Evolutionary conservation across 2,113 vertebrate species (phyloP).

Genomic region (Choloepus hoffmanni): DNA sequence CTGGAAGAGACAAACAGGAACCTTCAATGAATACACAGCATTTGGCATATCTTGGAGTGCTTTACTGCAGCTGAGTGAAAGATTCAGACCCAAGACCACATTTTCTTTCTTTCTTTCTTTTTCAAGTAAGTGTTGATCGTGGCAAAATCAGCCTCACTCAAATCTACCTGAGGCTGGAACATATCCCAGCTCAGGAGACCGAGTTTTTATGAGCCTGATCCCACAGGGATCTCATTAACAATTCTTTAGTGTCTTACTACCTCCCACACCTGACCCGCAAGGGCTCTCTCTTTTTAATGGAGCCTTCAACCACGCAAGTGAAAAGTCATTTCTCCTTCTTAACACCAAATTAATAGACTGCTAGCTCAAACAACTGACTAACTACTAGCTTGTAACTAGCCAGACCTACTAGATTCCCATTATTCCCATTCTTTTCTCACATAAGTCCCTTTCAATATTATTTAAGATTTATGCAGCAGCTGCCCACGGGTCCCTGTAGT

Average conservation of each 20-base stretch:
- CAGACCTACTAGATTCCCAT: background rate
- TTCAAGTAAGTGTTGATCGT: background rate
- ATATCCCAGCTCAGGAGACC: background rate
- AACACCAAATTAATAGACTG: background rate
- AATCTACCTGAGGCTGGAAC: conserved; percentile 38
- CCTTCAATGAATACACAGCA: conserved; percentile 82
- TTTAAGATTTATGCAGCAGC: conserved; percentile 47
- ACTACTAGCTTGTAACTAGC: background rate
- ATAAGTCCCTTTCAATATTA: background rate
- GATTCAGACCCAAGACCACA: background rate
- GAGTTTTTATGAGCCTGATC: conserved; percentile 13
- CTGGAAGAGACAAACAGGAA: conserved; percentile 92
- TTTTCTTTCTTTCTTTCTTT: conserved; percentile 51
- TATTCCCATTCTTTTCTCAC: background rate
- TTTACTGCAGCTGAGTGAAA: background rate
- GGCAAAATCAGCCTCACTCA: conserved; percentile 11
- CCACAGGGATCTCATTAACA: conserved; percentile 40
- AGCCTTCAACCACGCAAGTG: background rate
- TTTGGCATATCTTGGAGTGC: background rate
- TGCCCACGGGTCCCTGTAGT: conserved; percentile 33
- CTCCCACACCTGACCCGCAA: conserved; percentile 51
- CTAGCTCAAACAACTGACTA: background rate
- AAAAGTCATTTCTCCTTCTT: conserved; percentile 31
- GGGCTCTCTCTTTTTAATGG: background rate
- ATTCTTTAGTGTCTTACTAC: conserved; percentile 40